These are phyloP conservation scores for Drosophila athabasca DNA, from an alignment of 1,140 invertebrate genomes.

Conservation along the genomic window DNA sequence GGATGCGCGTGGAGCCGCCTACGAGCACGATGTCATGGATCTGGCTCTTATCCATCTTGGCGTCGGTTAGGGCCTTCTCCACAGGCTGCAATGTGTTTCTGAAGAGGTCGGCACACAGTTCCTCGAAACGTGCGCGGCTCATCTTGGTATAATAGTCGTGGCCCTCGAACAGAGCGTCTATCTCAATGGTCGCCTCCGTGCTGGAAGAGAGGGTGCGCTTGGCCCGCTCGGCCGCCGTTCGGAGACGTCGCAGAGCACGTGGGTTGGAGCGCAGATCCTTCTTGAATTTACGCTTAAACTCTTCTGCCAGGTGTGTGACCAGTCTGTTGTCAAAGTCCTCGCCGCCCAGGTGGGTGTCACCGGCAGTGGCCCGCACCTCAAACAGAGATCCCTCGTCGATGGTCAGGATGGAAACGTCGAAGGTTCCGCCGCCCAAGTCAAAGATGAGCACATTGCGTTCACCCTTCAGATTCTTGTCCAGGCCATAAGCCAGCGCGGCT, in stretches of 20 bases:
- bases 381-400: constrained; percentile 93
- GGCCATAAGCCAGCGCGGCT: constrained; percentile 90
- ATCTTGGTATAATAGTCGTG: constrained; percentile 94
- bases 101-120: constrained; percentile 93
- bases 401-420: constrained; percentile 93
- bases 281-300: constrained; percentile 93
- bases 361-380: constrained; percentile 91
- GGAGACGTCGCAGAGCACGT: constrained; percentile 89
- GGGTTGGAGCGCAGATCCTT: constrained; percentile 91
- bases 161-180: constrained; percentile 89
- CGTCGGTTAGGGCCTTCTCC: constrained; percentile 90
- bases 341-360: constrained; percentile 90
- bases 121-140: constrained; percentile 93
- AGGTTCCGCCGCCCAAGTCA: constrained; percentile 90
- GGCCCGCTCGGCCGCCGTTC: constrained; percentile 89
- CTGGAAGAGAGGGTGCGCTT: constrained; percentile 88
- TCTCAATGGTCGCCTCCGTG: constrained; percentile 89
- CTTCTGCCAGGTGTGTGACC: constrained; percentile 90
- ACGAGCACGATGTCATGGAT: constrained; percentile 88
- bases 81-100: constrained; percentile 88
- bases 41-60: constrained; percentile 89
- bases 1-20: constrained; percentile 87
- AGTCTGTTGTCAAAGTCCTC: constrained; percentile 92
- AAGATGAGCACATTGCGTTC: constrained; percentile 90
- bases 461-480: constrained; percentile 90